phyloP scores from a whole-genome alignment of 1,140 invertebrate species.

The Glomeris maerens region DNA sequence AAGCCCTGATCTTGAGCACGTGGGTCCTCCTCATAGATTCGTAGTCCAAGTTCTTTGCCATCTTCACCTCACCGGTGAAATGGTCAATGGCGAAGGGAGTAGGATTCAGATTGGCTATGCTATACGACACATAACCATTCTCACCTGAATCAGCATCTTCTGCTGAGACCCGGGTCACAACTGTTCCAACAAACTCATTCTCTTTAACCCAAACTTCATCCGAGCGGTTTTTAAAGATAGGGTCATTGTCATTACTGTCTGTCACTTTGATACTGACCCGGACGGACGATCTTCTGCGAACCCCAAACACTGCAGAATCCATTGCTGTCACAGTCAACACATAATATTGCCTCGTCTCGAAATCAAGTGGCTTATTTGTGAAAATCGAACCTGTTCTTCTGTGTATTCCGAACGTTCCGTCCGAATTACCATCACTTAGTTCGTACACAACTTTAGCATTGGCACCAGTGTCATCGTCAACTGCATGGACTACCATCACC shows the following conservation, averaged over 20 bases:
- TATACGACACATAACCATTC: constrained; percentile 89
- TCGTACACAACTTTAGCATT: constrained; percentile 71
- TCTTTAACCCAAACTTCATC: constrained; percentile 49
- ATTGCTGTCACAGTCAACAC: constrained; percentile 79
- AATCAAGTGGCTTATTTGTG: constrained; percentile 66
- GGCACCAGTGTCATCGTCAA: constrained; percentile 62
- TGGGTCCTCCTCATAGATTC: constrained; percentile 77
- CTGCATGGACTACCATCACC: constrained; percentile 68
- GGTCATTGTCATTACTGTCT: constrained; percentile 86
- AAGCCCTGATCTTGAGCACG: constrained; percentile 53
- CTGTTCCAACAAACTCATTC: constrained; percentile 69
- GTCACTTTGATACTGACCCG: constrained; percentile 75
- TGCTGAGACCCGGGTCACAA: constrained; percentile 65
- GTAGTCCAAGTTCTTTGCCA: constrained; percentile 70
- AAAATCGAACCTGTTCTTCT: constrained; percentile 77
- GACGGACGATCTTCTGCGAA: constrained; percentile 67
- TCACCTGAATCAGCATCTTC: constrained; percentile 79
- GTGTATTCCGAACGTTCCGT: constrained; percentile 72
- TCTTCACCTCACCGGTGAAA: constrained; percentile 75
- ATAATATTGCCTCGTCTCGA: constrained; percentile 74
- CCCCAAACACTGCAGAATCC: constrained; percentile 70
- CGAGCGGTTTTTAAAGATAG: constrained; percentile 61
- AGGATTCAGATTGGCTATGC: constrained; percentile 64
- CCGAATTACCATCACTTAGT: constrained; percentile 74
- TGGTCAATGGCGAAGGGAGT: constrained; percentile 93